phyloP scores from a whole-genome alignment of 1,140 invertebrate species.

The Caligus rogercresseyi region DNA sequence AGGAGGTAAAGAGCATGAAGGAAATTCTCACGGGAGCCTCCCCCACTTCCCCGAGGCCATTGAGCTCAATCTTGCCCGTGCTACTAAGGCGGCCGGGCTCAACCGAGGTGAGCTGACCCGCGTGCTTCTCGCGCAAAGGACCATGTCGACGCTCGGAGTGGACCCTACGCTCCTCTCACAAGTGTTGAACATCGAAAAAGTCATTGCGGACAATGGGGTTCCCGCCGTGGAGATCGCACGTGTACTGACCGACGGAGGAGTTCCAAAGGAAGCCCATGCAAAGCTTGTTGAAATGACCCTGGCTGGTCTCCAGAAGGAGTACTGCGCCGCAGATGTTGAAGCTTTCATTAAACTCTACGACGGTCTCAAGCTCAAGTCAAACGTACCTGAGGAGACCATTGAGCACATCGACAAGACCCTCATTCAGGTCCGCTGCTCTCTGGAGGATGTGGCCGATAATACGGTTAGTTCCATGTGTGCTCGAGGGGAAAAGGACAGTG shows the following conservation, averaged over 20 bases:
- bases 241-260: conserved; percentile 4
- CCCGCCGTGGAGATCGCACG: conserved; percentile 15
- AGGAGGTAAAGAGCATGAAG: conserved; percentile 18
- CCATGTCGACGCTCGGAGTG: not conserved
- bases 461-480: not conserved
- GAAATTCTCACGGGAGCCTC: conserved; percentile 12
- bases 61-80: conserved; percentile 15
- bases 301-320: not conserved
- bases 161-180: conserved; percentile 4
- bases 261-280: not conserved
- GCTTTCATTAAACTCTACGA: conserved; percentile 11
- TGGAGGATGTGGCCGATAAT: conserved; percentile 19
- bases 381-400: conserved; percentile 14
- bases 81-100: conserved; percentile 13
- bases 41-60: conserved; percentile 14
- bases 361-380: conserved; percentile 11
- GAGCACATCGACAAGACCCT: conserved; percentile 18
- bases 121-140: conserved; percentile 5
- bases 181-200: conserved; percentile 11
- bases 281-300: not conserved
- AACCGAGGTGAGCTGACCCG: not conserved
- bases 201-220: conserved; percentile 17
- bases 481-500: conserved; percentile 14
- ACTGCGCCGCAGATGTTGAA: conserved; percentile 12
- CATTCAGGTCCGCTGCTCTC: conserved; percentile 17